phyloP scores from a whole-genome alignment of 2,113 vertebrate species.

The Clinocottus analis region DNA sequence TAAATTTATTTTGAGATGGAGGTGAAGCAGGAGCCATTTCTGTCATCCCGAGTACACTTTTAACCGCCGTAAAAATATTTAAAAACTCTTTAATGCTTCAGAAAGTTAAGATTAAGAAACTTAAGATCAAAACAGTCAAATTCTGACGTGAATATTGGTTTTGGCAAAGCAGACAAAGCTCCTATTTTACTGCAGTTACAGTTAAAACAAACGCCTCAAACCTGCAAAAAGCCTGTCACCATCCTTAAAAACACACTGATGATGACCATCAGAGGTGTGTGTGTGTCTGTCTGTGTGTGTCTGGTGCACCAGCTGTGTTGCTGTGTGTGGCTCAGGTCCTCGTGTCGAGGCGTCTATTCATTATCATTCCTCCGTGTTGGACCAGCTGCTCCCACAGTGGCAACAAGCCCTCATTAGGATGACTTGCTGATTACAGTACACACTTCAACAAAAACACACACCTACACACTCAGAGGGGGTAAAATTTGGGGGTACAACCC shows the following conservation, averaged over 20 bases:
- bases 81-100: background rate
- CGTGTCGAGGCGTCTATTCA: conserved; percentile 63
- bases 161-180: background rate
- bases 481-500: conserved; percentile 40
- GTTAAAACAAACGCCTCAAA: background rate
- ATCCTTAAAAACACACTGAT: background rate
- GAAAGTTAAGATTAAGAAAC: background rate
- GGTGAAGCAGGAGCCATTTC: background rate
- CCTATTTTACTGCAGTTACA: background rate
- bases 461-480: background rate
- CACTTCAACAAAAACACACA: conserved; percentile 44
- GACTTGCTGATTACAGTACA: conserved; percentile 69
- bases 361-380: conserved; percentile 79
- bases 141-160: background rate
- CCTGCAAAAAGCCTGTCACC: background rate
- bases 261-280: conserved; percentile 3
- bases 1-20: background rate
- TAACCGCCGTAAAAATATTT: background rate
- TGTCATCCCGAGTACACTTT: background rate
- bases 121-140: background rate
- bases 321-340: conserved; percentile 38
- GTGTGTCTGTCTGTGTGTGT: conserved; percentile 17
- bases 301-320: conserved; percentile 56
- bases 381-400: conserved; percentile 73
- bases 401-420: conserved; percentile 67